These are phyloP conservation scores for Serripes groenlandicus DNA, from an alignment of 2,888 invertebrate species.

Conservation along the genomic window DNA sequence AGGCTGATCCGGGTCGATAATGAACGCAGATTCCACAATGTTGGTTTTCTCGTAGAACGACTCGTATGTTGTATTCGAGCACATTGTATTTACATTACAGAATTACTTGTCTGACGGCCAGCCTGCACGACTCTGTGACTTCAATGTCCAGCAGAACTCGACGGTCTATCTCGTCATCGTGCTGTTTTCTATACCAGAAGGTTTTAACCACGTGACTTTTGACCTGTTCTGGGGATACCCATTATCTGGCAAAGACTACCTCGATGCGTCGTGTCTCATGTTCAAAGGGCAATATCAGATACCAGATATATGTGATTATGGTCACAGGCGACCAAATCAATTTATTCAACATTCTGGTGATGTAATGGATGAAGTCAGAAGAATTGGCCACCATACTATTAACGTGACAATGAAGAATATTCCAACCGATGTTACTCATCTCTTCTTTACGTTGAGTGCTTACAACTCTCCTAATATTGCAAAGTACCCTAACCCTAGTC, in stretches of 20 bases:
- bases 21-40: too few relatives aligned
- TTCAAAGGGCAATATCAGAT: constrained; percentile 44
- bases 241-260: constrained; percentile 53
- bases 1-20: too few relatives aligned
- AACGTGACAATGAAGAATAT: constrained; percentile 68
- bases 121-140: constrained; percentile 51
- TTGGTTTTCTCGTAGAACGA: too few relatives aligned
- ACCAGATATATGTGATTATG: constrained; percentile 53
- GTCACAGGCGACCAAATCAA: neutral
- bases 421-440: constrained; percentile 67
- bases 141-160: constrained; percentile 61
- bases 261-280: constrained; percentile 73
- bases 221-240: constrained; percentile 76
- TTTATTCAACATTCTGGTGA: constrained; percentile 72
- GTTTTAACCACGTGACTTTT: constrained; percentile 72
- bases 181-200: constrained; percentile 69
- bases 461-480: constrained; percentile 73
- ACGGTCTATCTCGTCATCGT: constrained; percentile 69
- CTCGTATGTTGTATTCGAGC: too few relatives aligned
- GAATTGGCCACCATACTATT: constrained; percentile 75
- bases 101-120: constrained; percentile 32
- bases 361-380: constrained; percentile 59
- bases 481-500: constrained; percentile 73
- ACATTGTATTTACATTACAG: too few relatives aligned
- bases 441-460: constrained; percentile 76